Evolutionary conservation across 2,113 vertebrate genomes (phyloP), one percentile per base, ranked within the genome.

Genomic region (Pundamilia nyererei): DNA sequence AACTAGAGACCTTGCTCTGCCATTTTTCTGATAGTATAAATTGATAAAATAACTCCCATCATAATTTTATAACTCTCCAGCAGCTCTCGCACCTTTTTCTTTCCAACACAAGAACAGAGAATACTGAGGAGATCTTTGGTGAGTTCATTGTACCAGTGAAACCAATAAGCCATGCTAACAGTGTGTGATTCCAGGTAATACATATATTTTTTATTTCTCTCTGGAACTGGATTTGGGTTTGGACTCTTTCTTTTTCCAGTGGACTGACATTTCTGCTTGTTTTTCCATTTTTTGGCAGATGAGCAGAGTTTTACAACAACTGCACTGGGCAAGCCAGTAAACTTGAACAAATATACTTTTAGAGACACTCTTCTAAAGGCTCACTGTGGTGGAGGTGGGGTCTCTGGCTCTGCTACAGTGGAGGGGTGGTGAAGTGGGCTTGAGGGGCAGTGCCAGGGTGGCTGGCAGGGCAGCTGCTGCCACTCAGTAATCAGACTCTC

Each of bases 341-440:
- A 40, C 89, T 5, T 17, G 49, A 80, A 47, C 21, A 68, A 62
- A 85, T 60, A 55, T 90, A 86, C 86, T 84, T 86, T 90, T 89
- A 79, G 80, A 86, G 70, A 35, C 60, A 9, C 38, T 87, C 70
- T 54, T 86, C 47, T 40, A 19, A 86, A 68, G 29, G 38, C 77
- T 35, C 45, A 38, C n/a, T 82, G 62, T 68, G 19, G 62, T n/a
- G 62, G 19, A 38, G 33, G 60, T 65, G 19, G 33, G 33, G 33
- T 68, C 17, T 49, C 47, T 49, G 47, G 17, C 47, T 49, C 17
- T 17, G 17, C 7, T 49, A 17, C 47, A 49, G 15, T 49, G 7
- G 9, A 3, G 15, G 3, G 47, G 47, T 49, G 47, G 47, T 49
- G 8, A 17, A 49, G 17, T 19, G 47, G 47, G 47, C 7, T 49